These are phyloP conservation scores for Oppia nitens DNA, from an alignment of 1,140 invertebrate species.

Conservation along the genomic window DNA sequence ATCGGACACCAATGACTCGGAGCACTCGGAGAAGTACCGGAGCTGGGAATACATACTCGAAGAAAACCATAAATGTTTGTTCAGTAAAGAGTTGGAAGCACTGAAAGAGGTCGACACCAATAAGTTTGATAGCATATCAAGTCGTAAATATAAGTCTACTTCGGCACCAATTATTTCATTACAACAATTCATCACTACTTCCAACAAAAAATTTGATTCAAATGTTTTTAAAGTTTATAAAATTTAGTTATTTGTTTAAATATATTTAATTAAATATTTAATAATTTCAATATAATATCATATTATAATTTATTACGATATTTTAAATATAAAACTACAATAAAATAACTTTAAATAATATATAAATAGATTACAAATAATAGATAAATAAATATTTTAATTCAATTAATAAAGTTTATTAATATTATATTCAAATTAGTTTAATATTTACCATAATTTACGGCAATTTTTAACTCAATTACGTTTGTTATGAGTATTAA, in stretches of 20 bases:
- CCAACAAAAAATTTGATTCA: neutral
- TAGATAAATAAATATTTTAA: no score
- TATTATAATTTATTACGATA: no score
- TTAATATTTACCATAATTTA: no score
- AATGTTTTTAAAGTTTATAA: neutral
- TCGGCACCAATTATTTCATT: neutral
- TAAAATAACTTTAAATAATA: no score
- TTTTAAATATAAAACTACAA: no score
- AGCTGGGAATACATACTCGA: constrained; percentile 86
- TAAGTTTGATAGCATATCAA: neutral
- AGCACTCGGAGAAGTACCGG: constrained; percentile 59
- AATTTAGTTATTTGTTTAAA: neutral
- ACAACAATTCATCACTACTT: neutral
- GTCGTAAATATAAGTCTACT: neutral
- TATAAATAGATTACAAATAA: no score
- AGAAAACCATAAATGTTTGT: constrained; percentile 68
- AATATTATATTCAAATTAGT: no score
- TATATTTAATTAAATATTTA: neutral
- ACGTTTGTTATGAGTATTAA: no score
- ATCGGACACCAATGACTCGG: constrained; percentile 8
- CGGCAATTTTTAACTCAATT: no score
- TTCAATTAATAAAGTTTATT: no score
- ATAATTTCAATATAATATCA: no score
- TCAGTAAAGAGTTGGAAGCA: constrained; percentile 69
- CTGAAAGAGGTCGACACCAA: constrained; percentile 25